Base-by-base conservation (phyloP, 2,113 vertebrate genomes). In the Thamnaconus septentrionalis region DNA sequence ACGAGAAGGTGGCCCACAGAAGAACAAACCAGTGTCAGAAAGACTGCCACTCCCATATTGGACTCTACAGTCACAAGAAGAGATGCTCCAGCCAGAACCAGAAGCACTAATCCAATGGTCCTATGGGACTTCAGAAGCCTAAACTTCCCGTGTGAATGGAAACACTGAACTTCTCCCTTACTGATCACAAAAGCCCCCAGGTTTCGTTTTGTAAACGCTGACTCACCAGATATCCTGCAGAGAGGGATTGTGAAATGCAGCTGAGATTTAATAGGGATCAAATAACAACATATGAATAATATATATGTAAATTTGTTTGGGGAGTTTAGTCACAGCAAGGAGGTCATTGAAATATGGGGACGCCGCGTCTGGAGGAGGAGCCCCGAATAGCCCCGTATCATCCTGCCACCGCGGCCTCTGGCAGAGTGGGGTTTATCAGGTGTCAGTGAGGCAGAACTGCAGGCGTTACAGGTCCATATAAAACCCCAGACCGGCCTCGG, bases 181-280 rank as follows among this genome's bases (percentile, higher is more conserved):
- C 7, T 41, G 60, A 66, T 10, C 31, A 48, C 61, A 43, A 52
- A 31, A 65, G 18, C 5, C 11, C 51, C 50, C 41, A 41, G 51
- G 5, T 59, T 61, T n/a, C 65, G 72, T 77, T 82, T 67, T 47
- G 69, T 64, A 69, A 76, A 75, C 56, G 69, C 73, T 82, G 66
- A 76, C 64, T 55, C 1, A 73, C 61, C 59, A 56, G 41, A 57
- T 41, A 66, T 39, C 49, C 55, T 76, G 64, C 54, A 60, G 48
- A 45, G 63, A 71, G 41, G 43, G 48, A 5, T 48, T 12, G 52
- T 75, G 71, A 83, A 80, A 69, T 8, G 31, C 45, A 54, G 50
- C 43, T 61, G 5, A 53, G 49, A 56, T 39, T 8, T 11, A 51
- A 5, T 0, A 47, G 40, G 52, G 41, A 39, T 45, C 1, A 54